phyloP scores from a whole-genome alignment of 1,140 invertebrate species.

The Leptonema lineaticorne region DNA sequence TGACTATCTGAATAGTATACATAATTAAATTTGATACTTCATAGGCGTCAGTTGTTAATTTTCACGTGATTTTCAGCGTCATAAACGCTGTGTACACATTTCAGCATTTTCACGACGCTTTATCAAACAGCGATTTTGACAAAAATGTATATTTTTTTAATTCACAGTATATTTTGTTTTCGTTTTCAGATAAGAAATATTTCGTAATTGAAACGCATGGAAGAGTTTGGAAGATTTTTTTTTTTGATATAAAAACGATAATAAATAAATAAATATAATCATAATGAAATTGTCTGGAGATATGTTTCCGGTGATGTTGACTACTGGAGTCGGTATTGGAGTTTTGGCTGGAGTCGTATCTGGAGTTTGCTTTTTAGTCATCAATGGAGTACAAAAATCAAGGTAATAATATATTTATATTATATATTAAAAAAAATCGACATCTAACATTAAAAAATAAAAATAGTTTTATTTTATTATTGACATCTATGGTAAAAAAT shows the following conservation, averaged over 20 bases:
- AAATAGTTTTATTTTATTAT: neutral
- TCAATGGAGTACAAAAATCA: constrained; percentile 48
- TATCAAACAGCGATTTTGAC: too few relatives aligned
- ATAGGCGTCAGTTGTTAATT: neutral
- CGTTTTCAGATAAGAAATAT: too few relatives aligned
- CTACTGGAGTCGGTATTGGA: constrained; percentile 58
- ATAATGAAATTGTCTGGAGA: constrained; percentile 44
- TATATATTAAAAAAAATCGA: neutral
- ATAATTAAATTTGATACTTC: neutral
- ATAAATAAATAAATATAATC: too few relatives aligned
- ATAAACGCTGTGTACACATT: neutral
- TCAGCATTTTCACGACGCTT: neutral
- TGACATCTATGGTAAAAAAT: constrained; percentile 11
- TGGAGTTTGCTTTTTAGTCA: constrained; percentile 59
- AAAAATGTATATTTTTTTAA: neutral
- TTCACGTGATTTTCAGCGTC: neutral
- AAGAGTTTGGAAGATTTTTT: neutral
- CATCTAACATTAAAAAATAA: neutral
- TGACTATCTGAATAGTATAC: neutral
- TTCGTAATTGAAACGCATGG: too few relatives aligned
- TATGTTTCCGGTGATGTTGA: constrained; percentile 52
- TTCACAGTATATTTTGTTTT: too few relatives aligned
- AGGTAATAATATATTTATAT: constrained; percentile 41
- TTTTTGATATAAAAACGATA: too few relatives aligned
- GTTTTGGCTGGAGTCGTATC: constrained; percentile 61